Base-by-base conservation (phyloP, 2,113 vertebrate genomes). In the Clupea harengus region DNA sequence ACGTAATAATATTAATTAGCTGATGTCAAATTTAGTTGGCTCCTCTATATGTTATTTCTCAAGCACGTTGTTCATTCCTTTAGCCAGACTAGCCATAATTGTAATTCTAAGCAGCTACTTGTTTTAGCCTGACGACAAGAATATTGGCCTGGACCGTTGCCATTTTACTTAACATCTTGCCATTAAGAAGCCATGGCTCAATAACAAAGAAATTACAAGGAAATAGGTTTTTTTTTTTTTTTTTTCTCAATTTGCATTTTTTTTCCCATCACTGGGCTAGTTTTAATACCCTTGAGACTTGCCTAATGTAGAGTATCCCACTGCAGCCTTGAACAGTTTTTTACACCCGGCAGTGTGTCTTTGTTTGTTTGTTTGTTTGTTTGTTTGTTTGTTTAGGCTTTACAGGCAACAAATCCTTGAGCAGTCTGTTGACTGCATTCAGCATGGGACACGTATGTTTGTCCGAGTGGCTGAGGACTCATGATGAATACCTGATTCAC, bases 381-480 rank as follows among this genome's bases (percentile, higher is more conserved):
- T 81, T 57, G 75, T 18, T 82, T 86, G 81, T 87, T n/a, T 85
- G 64, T 89, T 86, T 78, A 67, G 64, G 81, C 81, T 57, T 88
- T 87, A 60, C 75, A 81, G 85, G 81, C 47, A 80, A 83, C 85
- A 82, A 75, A 84, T 85, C 82, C 84, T 85, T n/a, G 32, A 32
- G 20, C 72, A 72, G 32, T 22, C 25, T 81, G 47, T 83, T 57
- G 9, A 25, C 80, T 83, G 83, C 25, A 85, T 86, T 75, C 82
- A 88, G 86, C 82, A 45, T 57, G 88, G 84, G 84, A 89, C 49
- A 52, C 13, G n/a, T n/a, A n/a, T n/a, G 47, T 91, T 86, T 87
- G 81, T 88, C 82, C 86, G 85, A 54, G 50, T 45, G 32, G 39
- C 28, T 17, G 44, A 72, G 82, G 46, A 47, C 18, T 54, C 60